Percentiles rank a stretch among this genome's conserved stretches.
Evolutionary conservation across 2,797 vertebrate genomes (phyloP).

Genomic region (Apodemus agrarius): DNA sequence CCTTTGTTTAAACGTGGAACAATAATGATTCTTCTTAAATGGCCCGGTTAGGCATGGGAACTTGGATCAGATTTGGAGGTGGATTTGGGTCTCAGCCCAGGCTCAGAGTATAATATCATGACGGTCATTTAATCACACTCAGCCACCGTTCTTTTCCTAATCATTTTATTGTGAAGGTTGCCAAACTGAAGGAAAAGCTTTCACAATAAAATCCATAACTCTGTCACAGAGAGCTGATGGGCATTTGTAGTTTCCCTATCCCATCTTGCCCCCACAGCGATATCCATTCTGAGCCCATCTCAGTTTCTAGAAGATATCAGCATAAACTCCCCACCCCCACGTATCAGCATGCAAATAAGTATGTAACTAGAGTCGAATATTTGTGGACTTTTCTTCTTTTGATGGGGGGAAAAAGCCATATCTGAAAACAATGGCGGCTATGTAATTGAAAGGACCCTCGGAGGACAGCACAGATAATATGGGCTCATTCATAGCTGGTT

Average conservation of each 20-base stretch:
- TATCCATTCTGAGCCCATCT: neutral
- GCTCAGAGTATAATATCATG: neutral
- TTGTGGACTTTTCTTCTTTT: conserved; percentile 32
- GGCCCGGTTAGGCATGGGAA: neutral
- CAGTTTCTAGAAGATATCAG: neutral
- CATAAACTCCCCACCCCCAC: neutral
- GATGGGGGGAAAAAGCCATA: neutral
- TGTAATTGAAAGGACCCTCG: neutral
- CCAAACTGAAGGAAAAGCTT: conserved; percentile 15
- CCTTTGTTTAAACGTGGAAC: neutral
- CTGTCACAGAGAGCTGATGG: neutral
- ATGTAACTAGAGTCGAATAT: neutral
- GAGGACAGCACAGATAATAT: neutral
- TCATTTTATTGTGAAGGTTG: conserved; percentile 33
- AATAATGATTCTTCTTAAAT: conserved; percentile 35
- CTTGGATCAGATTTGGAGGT: neutral
- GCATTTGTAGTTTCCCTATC: neutral
- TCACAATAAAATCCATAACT: neutral
- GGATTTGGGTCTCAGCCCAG: neutral
- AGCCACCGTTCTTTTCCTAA: neutral
- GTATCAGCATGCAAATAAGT: conserved; percentile 1
- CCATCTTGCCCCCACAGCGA: neutral
- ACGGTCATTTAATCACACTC: neutral
- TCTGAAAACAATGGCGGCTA: neutral
- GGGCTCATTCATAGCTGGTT: neutral